Percentiles rank a stretch among this genome's conserved stretches.
These are phyloP conservation scores for Parauchenoglanis punctatus DNA, from an alignment of 2,797 vertebrate species.

Conservation along the genomic window DNA sequence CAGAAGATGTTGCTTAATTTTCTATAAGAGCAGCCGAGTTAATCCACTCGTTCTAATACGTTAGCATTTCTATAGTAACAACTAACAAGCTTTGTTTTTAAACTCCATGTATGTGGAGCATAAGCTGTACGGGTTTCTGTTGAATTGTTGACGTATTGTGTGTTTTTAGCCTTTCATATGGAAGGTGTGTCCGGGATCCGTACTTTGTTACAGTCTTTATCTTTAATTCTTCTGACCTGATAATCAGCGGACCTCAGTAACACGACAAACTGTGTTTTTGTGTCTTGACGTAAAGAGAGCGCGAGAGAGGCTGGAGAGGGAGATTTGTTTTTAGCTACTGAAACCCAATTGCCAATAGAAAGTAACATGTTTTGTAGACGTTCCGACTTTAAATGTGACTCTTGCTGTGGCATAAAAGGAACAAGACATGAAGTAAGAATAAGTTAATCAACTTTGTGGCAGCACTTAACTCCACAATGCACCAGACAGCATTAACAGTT, in stretches of 20 bases:
- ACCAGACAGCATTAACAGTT: neutral
- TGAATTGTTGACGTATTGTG: neutral
- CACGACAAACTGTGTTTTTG: neutral
- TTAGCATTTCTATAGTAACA: neutral
- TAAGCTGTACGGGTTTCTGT: neutral
- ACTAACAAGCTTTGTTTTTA: neutral
- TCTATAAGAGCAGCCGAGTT: neutral
- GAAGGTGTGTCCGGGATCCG: neutral
- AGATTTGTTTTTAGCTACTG: too few relatives aligned
- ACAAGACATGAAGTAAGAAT: neutral
- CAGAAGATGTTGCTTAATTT: neutral
- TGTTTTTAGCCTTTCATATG: neutral
- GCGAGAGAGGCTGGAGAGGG: too few relatives aligned
- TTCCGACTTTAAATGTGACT: too few relatives aligned
- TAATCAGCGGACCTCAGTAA: neutral
- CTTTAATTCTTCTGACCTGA: neutral
- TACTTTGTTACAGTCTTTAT: neutral
- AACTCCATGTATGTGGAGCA: too few relatives aligned
- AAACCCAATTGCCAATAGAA: too few relatives aligned
- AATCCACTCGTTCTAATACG: neutral
- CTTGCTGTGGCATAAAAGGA: neutral
- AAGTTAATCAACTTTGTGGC: too few relatives aligned
- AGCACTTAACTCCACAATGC: neutral
- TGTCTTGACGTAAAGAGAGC: too few relatives aligned
- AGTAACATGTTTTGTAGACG: too few relatives aligned